phyloP scores from a whole-genome alignment of 2,888 invertebrate species.

The Heliconius ethilla region DNA sequence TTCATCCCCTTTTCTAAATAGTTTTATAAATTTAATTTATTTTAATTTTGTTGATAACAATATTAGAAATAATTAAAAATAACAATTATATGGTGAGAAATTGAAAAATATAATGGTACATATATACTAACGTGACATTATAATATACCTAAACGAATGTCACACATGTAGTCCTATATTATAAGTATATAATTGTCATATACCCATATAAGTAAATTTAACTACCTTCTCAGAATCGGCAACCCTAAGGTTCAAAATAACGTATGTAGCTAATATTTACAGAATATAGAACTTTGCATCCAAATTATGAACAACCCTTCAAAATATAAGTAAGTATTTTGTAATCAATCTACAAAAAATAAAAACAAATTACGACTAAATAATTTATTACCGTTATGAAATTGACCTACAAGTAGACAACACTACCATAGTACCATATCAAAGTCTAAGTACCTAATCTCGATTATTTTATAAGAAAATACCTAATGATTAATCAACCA shows the following conservation, averaged over 20 bases:
- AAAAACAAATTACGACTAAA: too few species aligned
- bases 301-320: too few species aligned
- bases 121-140: not conserved
- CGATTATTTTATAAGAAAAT: not conserved
- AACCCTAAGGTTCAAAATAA: slow-evolving; percentile 11
- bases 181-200: too few species aligned
- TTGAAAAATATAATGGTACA: not conserved
- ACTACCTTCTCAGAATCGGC: not conserved
- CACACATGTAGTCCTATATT: not conserved
- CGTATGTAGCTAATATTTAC: not conserved
- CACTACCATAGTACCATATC: not conserved
- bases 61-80: not conserved
- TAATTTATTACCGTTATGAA: too few species aligned
- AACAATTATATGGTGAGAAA: not conserved
- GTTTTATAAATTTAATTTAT: not conserved
- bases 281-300: not conserved
- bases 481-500: not conserved
- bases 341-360: too few species aligned
- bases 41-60: not conserved
- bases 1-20: slow-evolving; percentile 10
- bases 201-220: not conserved
- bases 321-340: too few species aligned
- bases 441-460: not conserved
- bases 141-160: not conserved
- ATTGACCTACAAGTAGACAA: too few species aligned